Evolutionary conservation across 37 sponge, comb jelly and placozoan genomes (phyloP), one percentile per base, ranked within the genome.

Genomic region (Aplysina aerophoba): DNA sequence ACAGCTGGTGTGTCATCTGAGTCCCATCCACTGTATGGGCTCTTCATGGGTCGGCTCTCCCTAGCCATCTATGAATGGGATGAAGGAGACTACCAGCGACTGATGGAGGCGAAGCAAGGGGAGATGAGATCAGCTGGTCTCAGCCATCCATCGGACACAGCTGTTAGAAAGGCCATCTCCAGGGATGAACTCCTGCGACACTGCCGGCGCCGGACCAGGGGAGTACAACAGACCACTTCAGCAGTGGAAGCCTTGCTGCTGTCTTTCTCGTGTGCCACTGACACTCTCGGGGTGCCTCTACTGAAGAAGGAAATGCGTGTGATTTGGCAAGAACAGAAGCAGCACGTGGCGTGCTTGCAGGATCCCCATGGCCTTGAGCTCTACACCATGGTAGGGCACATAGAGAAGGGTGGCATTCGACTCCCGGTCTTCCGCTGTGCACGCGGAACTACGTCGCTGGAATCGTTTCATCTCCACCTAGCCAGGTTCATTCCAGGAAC

Each of bases 11-110:
- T n/a, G n/a, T n/a, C n/a, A n/a, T n/a, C n/a, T 22, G 85, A 89
- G 59, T 81, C 85, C 28, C 90, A 89, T 55, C 90, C 90, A 5
- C 81, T 85, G 0, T 84, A 89, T 79, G 85, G 84, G 13, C 3
- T 59, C 4, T 83, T 84, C 80, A 79, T 89, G 89, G 57, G 80
- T 0, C 30, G 34, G 0, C 65, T 88, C 30, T 88, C 88, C 0
- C 5, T 8, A 0, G 19, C 53, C 55, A 74, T 88, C n/a, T 87
- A 54, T 69, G 81, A 87, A n/a, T 87, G 87, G 87, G 87, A 87
- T 35, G 38, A 33, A 16, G 41, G 19, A 34, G 87, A 81, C 37
- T 86, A 63, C 55, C 27, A 77, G 1, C 78, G 0, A 19, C 79
- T 85, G 0, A 8, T 73, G 20, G 34, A 15, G 5, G 85, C 85